Evolutionary conservation across 2,888 invertebrate genomes (phyloP), one percentile per base, ranked within the genome.

Genomic region (Tiliacea citrago): DNA sequence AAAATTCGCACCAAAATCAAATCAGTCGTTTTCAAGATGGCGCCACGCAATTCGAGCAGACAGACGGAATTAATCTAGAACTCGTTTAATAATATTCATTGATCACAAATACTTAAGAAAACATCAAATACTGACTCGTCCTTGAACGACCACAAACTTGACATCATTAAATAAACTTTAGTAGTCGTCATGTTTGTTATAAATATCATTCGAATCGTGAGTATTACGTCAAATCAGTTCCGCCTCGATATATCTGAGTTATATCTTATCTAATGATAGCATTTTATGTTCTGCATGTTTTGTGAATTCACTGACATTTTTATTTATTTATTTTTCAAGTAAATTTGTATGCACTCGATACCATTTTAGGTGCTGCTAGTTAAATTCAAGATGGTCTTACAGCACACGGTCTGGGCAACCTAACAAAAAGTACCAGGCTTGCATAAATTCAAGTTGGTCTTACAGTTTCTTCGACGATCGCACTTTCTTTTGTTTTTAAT

Each of bases 171-270:
- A 63, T 73, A 76, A 83, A 70, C 71, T 78, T 66, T 66, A 61
- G 58, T 68, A 70, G 69, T 29, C 29, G 29, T 73, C 67, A 58
- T 80, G 45, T 72, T 47, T 55, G 58, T 65, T 83, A 83, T 66
- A 67, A 63, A 82, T 75, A 72, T 74, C 67, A 49, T 39, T 58
- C 24, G 49, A 75, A 73, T 68, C 80, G 53, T 67, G 67, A 9
- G 57, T 69, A 58, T 86, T 88, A 87, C 88, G 88, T 88, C 75
- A 84, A 88, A 88, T 86, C 81, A 73, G 85, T 88, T 86, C 84
- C 85, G 77, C 69, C 72, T 85, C 12, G 16, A 68, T 58, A 73
- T 78, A 73, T 75, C 70, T 67, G 49, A 58, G 49, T 66, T 68
- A 77, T 77, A 74, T 70, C 68, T 76, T 74, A 81, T 84, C 75